Evolutionary conservation across 2,113 vertebrate species (phyloP).

Genomic region (Atherinomorus stipes): DNA sequence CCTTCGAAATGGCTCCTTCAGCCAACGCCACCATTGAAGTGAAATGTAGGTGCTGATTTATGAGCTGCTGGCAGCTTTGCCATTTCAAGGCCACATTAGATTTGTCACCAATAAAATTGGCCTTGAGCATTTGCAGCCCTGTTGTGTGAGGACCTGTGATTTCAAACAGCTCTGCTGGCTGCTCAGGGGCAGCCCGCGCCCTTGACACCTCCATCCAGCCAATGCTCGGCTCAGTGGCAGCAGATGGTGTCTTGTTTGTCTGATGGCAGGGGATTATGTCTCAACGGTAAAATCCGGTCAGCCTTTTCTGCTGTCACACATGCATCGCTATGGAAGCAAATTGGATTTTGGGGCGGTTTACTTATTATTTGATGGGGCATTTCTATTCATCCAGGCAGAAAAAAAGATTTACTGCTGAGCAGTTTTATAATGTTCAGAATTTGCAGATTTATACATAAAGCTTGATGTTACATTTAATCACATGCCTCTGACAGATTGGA

Average conservation of each 20-base stretch:
- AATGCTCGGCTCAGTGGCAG: conserved; percentile 73
- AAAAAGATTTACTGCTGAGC: background rate
- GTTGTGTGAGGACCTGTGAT: conserved; percentile 58
- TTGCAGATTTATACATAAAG: background rate
- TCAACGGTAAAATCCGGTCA: conserved; percentile 68
- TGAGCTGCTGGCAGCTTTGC: conserved; percentile 13
- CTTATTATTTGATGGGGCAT: conserved; percentile 35
- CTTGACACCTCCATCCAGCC: conserved; percentile 75
- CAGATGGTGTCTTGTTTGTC: conserved; percentile 85
- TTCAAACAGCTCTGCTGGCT: conserved; percentile 44
- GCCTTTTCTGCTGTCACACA: conserved; percentile 65
- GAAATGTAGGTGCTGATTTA: conserved; percentile 88
- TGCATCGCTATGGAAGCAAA: conserved; percentile 40
- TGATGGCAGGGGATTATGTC: conserved; percentile 79
- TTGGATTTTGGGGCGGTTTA: conserved; percentile 44
- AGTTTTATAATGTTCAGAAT: conserved; percentile 10
- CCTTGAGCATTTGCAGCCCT: conserved; percentile 48
- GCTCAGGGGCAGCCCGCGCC: conserved; percentile 60
- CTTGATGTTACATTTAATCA: conserved; percentile 2
- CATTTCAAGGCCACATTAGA: conserved; percentile 32
- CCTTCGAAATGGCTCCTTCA: conserved; percentile 83
- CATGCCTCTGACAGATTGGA: background rate
- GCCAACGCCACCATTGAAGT: conserved; percentile 95
- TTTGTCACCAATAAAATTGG: conserved; percentile 43
- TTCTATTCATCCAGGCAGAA: conserved; percentile 6